Evolutionary conservation across 2,888 invertebrate species (phyloP).

Genomic region (Philereme transversata): DNA sequence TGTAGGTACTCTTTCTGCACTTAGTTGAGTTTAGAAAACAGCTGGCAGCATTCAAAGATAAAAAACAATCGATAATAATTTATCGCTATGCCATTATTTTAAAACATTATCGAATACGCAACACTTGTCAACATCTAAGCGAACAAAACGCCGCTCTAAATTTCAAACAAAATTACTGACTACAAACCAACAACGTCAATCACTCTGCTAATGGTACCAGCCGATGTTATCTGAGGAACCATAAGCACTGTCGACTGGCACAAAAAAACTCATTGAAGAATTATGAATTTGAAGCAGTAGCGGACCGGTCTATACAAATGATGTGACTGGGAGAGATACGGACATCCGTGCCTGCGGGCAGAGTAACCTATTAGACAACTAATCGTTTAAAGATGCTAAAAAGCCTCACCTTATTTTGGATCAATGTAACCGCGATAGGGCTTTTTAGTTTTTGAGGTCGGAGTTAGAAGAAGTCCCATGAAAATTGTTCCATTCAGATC

Average conservation of each 20-base stretch:
- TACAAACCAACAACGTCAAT: conserved; percentile 81
- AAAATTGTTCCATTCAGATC: no score
- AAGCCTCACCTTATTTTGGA: no score
- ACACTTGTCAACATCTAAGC: conserved; percentile 60
- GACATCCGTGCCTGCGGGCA: conserved; percentile 55
- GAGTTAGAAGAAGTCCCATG: no score
- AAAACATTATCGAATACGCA: conserved; percentile 46
- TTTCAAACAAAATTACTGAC: conserved; percentile 82
- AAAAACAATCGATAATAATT: no score
- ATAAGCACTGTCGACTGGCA: conserved; percentile 72
- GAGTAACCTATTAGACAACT: background rate
- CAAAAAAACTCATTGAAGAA: conserved; percentile 69
- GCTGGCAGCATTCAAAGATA: no score
- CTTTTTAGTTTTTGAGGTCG: no score
- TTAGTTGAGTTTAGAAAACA: no score
- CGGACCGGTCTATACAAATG: conserved; percentile 66
- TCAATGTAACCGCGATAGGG: no score
- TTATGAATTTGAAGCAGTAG: conserved; percentile 68
- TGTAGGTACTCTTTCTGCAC: no score
- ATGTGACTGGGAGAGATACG: conserved; percentile 53
- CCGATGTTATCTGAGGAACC: conserved; percentile 71
- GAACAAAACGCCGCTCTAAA: conserved; percentile 68
- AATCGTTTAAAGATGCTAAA: no score
- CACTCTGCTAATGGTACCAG: conserved; percentile 79
- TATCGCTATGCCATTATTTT: conserved; percentile 40